Evolutionary conservation across 1,140 invertebrate species (phyloP), one percentile per base, ranked within the genome.

Genomic region (Phocides pigmalion): DNA sequence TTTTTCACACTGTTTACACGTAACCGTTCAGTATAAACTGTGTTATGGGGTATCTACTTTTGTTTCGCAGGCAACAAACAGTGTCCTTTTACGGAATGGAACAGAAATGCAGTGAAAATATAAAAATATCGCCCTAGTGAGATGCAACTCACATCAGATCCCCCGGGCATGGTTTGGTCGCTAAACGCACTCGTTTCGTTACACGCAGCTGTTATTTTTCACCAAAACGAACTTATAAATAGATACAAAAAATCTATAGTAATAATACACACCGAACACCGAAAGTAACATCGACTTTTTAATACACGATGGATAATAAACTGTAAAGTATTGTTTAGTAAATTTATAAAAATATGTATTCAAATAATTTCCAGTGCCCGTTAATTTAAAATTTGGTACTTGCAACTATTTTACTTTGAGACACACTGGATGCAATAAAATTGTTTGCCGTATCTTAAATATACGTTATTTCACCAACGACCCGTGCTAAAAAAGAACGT

Each of bases 51-150:
- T 65, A 67, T 47, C 42, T 53, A 51, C 35, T 70, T 71, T 67
- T 76, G 69, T 80, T 80, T 79, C 75, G 66, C 70, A 66, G 49
- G 63, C 53, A 56, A 74, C 78, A 78, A 77, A 78, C 64, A 68
- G 44, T 70, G 63, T 69, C 68, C 68, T 80, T 78, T 85, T 78
- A 64, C 71, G 71, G 49, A 78, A 72, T 65, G 47, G 53, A 72
- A 81, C 72, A 73, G 74, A 80, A 81, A 77, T 82, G 69, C 75
- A 80, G 73, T 80, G 76, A 74, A 81, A 81, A 83, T 82, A 82
- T 82, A 81, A 84, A 81, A 84, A 82, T 81, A 75, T 77, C 64
- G 63, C 67, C 71, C 67, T 74, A 73, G 70, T 73, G 70, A 74
- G 73, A 76, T 72, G 70, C 68, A 72, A 72, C 62, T 78, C 70